Percentiles rank a stretch among this genome's conserved stretches.
Evolutionary conservation across 2,113 vertebrate genomes (phyloP).

Genomic region (Brienomyrus brachyistius): DNA sequence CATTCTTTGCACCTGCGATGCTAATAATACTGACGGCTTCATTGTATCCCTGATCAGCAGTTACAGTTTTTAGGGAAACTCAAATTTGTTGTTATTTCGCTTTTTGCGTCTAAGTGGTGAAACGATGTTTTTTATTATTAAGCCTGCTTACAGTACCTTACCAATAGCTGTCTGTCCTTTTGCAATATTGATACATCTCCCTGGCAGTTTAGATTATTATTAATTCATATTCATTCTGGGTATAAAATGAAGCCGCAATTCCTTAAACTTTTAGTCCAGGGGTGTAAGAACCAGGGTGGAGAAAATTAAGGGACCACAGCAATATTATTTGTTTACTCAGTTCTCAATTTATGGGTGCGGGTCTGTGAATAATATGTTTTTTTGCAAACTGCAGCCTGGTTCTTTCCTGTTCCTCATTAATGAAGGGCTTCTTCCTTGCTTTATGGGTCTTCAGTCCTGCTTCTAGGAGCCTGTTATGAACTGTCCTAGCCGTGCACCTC

Average conservation of each 20-base stretch:
- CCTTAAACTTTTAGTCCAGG: neutral
- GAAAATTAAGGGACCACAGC: too few species aligned
- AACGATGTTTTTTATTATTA: neutral
- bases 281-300: too few species aligned
- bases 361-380: too few species aligned
- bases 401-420: too few species aligned
- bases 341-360: too few species aligned
- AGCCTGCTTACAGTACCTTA: neutral
- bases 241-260: neutral
- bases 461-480: too few species aligned
- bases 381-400: too few species aligned
- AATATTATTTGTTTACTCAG: too few species aligned
- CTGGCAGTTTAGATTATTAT: neutral
- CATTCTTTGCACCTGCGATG: neutral
- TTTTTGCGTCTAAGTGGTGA: neutral
- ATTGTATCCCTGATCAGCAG: neutral
- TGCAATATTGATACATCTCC: neutral
- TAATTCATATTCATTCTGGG: neutral
- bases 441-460: too few species aligned
- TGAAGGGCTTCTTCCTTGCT: too few species aligned
- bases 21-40: neutral
- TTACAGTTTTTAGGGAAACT: neutral
- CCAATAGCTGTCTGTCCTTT: neutral
- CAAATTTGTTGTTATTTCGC: neutral
- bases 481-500: too few species aligned